Evolutionary conservation across 2,888 invertebrate species (phyloP), one percentile per base, ranked within the genome.

Genomic region (Apodemia zela): DNA sequence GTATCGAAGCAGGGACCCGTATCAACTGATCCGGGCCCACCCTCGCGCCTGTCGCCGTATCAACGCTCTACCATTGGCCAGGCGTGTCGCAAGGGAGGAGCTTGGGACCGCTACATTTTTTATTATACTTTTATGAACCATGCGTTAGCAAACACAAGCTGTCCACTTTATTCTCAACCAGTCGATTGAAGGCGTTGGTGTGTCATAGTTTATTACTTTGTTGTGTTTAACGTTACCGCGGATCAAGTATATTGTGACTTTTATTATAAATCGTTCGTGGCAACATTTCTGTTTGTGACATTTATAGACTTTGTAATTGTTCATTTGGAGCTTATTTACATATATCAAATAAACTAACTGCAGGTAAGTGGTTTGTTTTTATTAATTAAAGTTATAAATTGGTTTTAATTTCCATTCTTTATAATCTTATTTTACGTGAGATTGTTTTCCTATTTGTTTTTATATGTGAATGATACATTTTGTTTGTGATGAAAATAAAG

Each of bases 141-240:
- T 84, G 87, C 86, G 89, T 88, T 84, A 86, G 89, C 83, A 87
- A 89, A 77, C 78, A 80, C 74, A 71, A 75, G 75, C 71, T 72
- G 75, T 76, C 80, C 78, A 77, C 79, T 85, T 86, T 90, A 90
- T 88, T 91, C 88, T 84, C 74, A 80, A 81, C 79, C 90, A 89
- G 91, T 89, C 89, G 87, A 82, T 86, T 83, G 89, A 82, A 85
- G 84, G 87, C 89, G 86, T 89, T 80, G 86, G 89, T 84, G 89
- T 87, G 87, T 82, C 84, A 85, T 89, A 87, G 87, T 90, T 89
- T 90, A 89, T 89, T 82, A 76, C 81, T 81, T 80, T 80, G 84
- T 83, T 82, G 83, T 79, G 77, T 78, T 73, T 80, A 73, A 79
- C 79, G 73, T 84, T 82, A 82, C 79, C 75, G 80, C 76, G 79